Percentiles rank a stretch among this genome's conserved stretches.
phyloP scores from a whole-genome alignment of 1,140 invertebrate species.

The Anastrepha ludens region DNA sequence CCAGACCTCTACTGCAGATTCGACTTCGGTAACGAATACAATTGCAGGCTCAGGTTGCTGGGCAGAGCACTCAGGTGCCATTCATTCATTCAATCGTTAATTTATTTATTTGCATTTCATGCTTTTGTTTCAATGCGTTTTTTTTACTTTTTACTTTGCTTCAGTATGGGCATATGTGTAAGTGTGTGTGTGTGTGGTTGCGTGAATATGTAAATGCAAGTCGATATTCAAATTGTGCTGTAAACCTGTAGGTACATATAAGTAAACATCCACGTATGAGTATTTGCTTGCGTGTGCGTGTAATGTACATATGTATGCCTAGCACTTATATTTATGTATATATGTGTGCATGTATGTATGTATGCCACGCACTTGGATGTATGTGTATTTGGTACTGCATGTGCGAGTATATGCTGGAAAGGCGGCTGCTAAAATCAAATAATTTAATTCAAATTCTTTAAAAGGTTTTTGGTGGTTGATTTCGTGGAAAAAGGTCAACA shows the following conservation, averaged over 20 bases:
- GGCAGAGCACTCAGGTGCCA: conserved; percentile 10
- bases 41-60: background rate
- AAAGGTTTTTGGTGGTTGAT: background rate
- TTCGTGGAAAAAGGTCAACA: background rate
- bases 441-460: background rate
- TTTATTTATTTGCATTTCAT: conserved; percentile 36
- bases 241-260: no score
- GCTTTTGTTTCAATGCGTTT: background rate
- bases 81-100: conserved; percentile 37
- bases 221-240: background rate
- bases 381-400: background rate
- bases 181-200: background rate
- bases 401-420: background rate
- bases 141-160: background rate
- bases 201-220: background rate
- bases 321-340: background rate
- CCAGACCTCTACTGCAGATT: no score
- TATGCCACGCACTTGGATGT: background rate
- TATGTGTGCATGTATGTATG: background rate
- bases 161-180: background rate
- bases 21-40: background rate
- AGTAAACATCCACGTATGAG: no score
- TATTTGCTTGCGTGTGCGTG: background rate
- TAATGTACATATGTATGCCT: no score
- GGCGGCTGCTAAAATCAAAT: background rate